Base-by-base conservation (phyloP, 2,888 invertebrate genomes). In the Lypha dubia region DNA sequence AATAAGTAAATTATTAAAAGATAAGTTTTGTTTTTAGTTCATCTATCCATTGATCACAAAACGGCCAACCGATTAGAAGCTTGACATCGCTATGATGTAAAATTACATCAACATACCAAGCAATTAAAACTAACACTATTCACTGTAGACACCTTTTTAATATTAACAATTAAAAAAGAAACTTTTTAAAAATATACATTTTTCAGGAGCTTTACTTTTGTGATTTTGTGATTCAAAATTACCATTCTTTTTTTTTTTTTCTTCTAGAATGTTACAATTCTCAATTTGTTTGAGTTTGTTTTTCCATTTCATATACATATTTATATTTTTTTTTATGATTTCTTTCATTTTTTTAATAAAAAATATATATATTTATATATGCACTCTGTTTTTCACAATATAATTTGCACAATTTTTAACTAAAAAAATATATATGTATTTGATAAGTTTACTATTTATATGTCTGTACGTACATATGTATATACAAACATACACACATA, bases 291-390 rank as follows among this genome's bases (percentile, higher is more conserved):
- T 0, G 22, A 62, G 51, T 88, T 56, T 88, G 87, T 88, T 89
- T 88, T 88, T 88, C 87, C 83, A 89, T 89, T 89, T 88, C 86
- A 90, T 89, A 89, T 71, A 51, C 38, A 2, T 35, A 22, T 62
- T 24, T 58, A 13, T 35, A 15, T 51, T 22, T 62, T 67, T 56
- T 81, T 77, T 76, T n/a, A 41, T 56, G 58, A 63, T 51, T 63
- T 58, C 35, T 38, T 80, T 77, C n/a, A n/a, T n/a, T 75, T 58
- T 75, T 22, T 84, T 76, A 76, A 71, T 75, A 84, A 84, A 80
- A 84, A n/a, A n/a, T n/a, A n/a, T n/a, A n/a, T 79, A 84, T 80
- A 83, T 83, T 65, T 71, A 67, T 67, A 76, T 80, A 32, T 75
- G 65, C 65, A 71, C 60, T 84, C 44, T 71, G 65, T 53, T 63